Conservation (phyloP, 2,113 vertebrate species). For the Garra rufa region DNA sequence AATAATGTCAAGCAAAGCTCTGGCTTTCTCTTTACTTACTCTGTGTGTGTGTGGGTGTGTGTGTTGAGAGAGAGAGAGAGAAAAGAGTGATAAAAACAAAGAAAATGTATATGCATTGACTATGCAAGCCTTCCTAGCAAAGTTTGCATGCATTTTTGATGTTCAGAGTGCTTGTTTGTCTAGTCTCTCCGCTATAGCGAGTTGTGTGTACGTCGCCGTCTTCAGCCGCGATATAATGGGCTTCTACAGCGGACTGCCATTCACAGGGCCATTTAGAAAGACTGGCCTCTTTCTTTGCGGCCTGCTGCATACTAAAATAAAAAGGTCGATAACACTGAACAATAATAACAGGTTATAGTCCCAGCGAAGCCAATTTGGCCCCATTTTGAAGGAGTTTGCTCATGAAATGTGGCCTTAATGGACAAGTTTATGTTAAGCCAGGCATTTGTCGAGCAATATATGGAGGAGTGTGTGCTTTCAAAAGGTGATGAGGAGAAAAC, state of each 20-base stretch:
- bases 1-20: slow-evolving; percentile 80
- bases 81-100: not conserved
- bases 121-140: slow-evolving; percentile 39
- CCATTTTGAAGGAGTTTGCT: slow-evolving; percentile 55
- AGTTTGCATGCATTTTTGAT: slow-evolving; percentile 36
- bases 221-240: slow-evolving; percentile 51
- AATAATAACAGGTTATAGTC: slow-evolving; percentile 64
- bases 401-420: slow-evolving; percentile 57
- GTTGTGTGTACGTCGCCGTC: slow-evolving; percentile 19
- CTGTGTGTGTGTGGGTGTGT: slow-evolving; percentile 3
- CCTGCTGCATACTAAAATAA: slow-evolving; percentile 60
- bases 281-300: slow-evolving; percentile 50
- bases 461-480: slow-evolving; percentile 30
- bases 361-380: slow-evolving; percentile 52
- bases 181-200: not conserved
- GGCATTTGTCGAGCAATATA: slow-evolving; percentile 44
- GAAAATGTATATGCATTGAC: not conserved
- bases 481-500: slow-evolving; percentile 43
- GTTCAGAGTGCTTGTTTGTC: slow-evolving; percentile 21
- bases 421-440: slow-evolving; percentile 56
- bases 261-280: slow-evolving; percentile 51
- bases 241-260: slow-evolving; percentile 43
- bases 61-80: not conserved
- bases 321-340: slow-evolving; percentile 66
- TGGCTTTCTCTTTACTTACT: slow-evolving; percentile 31